Evolutionary conservation across 2,113 vertebrate species (phyloP), one percentile per base, ranked within the genome.

Genomic region (Antennarius striatus): DNA sequence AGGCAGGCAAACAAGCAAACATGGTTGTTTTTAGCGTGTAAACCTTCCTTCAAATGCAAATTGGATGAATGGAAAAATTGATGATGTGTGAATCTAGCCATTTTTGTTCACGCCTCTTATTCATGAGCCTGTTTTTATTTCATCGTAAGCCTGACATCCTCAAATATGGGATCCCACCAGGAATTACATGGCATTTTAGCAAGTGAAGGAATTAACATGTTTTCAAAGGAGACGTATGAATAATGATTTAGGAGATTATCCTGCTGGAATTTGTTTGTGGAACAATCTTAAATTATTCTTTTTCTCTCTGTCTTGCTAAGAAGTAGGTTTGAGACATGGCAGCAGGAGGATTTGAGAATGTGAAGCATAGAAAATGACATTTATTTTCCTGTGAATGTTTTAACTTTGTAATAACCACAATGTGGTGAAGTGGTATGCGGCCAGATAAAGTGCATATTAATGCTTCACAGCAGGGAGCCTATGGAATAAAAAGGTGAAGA

Each of bases 121-220:
- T 68, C 60, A 61, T 57, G 52, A 57, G 32, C 12, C 22, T 39
- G 3, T 60, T 64, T 59, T 40, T 36, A 46, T 71, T 65, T 63
- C 17, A 29, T 16, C 15, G 16, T 73, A 53, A 75, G 73, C n/a
- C 54, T 76, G 81, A 61, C 56, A 77, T 67, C 32, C 16, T n/a
- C 6, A 29, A 53, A 16, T 68, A 16, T n/a, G 42, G 36, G 60
- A 70, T 77, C 67, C 63, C 54, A 17, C 56, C 28, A 62, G 63
- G 68, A 76, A 81, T 85, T 81, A 75, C 73, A 70, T 46, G 57
- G 61, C 60, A 47, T 77, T 81, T 73, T 28, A 50, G 28, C 15
- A 61, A 74, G 68, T n/a, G 6, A 10, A 52, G 48, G 60, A 75
- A 70, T 83, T 87, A 58, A 56, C 75, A 85, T 83, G 75, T 83